A percentile compares a stretch with the other conserved stretches of the same genome.
Conservation (phyloP, 2,797 vertebrate species). For the Anguilla marmorata region DNA sequence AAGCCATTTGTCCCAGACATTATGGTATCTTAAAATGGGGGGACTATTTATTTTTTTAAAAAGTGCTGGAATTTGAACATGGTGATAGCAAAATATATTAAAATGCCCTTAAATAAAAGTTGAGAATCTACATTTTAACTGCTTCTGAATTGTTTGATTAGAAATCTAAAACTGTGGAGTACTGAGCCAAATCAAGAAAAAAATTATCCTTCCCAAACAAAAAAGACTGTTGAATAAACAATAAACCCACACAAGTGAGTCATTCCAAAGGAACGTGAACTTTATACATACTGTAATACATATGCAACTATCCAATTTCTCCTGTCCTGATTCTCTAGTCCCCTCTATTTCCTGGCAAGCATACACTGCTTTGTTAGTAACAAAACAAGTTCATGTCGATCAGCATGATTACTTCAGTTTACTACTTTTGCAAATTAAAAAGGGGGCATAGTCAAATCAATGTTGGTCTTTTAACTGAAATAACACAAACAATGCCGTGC, state of each 20-base stretch:
- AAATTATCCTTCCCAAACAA: neutral
- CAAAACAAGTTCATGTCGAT: neutral
- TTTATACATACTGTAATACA: neutral
- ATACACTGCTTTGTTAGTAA: neutral
- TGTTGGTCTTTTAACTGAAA: neutral
- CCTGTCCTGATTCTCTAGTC: neutral
- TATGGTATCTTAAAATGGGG: too few species aligned
- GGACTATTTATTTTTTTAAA: too few species aligned
- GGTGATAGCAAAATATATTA: too few species aligned
- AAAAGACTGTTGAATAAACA: neutral
- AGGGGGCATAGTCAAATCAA: neutral
- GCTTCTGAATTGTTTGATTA: too few species aligned
- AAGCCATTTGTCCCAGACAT: too few species aligned
- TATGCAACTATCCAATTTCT: slow-evolving; percentile 3
- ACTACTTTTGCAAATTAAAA: neutral
- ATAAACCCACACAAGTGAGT: neutral
- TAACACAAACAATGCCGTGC: neutral
- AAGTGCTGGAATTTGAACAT: too few species aligned
- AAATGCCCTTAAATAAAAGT: too few species aligned
- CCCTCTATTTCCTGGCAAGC: neutral
- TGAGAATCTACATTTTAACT: too few species aligned
- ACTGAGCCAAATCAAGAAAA: too few species aligned
- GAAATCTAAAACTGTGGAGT: too few species aligned
- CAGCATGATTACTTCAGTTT: neutral
- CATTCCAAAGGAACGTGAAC: neutral